Evolutionary conservation across 2,888 invertebrate genomes (phyloP).

Genomic region (Onthophagus sagittarius): DNA sequence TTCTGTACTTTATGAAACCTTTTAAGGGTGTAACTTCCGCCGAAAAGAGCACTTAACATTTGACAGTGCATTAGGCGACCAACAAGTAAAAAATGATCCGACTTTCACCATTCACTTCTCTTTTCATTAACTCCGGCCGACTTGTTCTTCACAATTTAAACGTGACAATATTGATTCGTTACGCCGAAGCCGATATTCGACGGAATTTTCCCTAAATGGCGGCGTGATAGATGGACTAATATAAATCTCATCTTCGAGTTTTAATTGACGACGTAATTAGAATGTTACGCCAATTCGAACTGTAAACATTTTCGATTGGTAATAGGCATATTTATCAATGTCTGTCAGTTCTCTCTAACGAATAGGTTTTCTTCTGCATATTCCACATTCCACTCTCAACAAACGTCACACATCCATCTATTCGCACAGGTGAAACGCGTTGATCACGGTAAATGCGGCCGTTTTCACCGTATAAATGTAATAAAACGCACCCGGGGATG

Average conservation of each 20-base stretch:
- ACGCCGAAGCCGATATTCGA: neutral
- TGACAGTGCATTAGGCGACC: neutral
- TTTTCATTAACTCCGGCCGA: neutral
- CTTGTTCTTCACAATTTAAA: neutral
- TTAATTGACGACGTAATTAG: neutral
- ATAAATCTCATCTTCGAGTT: neutral
- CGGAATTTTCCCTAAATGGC: neutral
- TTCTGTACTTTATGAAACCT: neutral
- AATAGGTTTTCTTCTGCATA: neutral
- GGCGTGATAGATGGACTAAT: neutral
- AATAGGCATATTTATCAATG: neutral
- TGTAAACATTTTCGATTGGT: neutral
- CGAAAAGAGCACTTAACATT: neutral
- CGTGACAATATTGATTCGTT: neutral
- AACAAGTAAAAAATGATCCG: neutral
- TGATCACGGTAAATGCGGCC: neutral
- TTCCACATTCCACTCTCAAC: neutral
- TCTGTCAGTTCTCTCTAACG: neutral
- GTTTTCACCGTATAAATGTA: neutral
- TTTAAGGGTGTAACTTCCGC: neutral
- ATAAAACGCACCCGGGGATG: neutral
- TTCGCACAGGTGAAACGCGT: neutral
- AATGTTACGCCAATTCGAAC: neutral
- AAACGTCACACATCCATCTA: neutral
- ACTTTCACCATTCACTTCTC: neutral